A percentile compares a stretch with the other conserved stretches of the same genome.
Conservation (phyloP, 1,140 invertebrate genomes). For the Latrodectus geometricus region DNA sequence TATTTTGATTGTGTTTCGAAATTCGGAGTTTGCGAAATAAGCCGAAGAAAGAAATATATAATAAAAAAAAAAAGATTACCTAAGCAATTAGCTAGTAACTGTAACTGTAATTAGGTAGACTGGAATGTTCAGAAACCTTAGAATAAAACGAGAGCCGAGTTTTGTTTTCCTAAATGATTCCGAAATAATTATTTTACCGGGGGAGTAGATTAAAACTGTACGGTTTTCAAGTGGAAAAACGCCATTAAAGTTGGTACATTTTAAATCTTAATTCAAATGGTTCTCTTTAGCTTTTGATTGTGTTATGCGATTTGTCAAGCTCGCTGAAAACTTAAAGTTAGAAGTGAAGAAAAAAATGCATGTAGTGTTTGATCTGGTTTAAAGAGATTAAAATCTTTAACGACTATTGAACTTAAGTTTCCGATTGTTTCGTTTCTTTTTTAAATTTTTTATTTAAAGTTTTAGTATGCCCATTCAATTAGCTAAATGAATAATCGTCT, state of each 20-base stretch:
- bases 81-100: conserved; percentile 54
- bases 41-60: neutral
- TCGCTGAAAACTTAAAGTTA: neutral
- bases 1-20: conserved; percentile 46
- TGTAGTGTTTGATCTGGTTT: neutral
- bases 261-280: neutral
- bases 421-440: too few relatives aligned
- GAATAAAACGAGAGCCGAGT: neutral
- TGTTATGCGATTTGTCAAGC: neutral
- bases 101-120: conserved; percentile 30
- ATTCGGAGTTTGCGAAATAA: neutral
- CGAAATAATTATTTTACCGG: conserved; percentile 40
- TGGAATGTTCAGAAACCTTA: neutral
- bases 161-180: conserved; percentile 54
- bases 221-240: conserved; percentile 44
- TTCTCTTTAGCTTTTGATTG: neutral
- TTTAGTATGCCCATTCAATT: too few relatives aligned
- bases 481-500: too few relatives aligned
- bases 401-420: neutral
- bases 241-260: neutral
- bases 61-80: conserved; percentile 20
- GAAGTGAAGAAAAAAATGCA: neutral
- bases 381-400: neutral
- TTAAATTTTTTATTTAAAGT: too few relatives aligned
- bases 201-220: conserved; percentile 45